Evolutionary conservation across 2,113 vertebrate genomes (phyloP), one percentile per base, ranked within the genome.

Genomic region (Pygoscelis antarcticus): DNA sequence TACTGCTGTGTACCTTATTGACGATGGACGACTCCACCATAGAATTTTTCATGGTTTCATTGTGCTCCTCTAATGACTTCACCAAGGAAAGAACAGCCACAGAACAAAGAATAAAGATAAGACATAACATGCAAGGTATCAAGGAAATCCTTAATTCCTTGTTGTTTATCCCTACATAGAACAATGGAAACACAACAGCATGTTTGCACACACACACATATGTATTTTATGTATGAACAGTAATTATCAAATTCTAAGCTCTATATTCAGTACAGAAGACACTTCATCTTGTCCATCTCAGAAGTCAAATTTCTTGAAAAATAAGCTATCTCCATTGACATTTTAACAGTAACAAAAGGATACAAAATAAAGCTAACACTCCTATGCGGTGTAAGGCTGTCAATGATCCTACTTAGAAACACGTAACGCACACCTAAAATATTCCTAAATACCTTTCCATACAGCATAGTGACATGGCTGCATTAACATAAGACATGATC

Each of bases 21-120:
- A 97, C 42, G 98, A 98, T 96, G 54, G 98, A 97, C 85, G 99
- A 98, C 94, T 99, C 99, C 98, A 97, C 95, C 97, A 98, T 97
- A 97, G 99, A 98, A 98, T 95, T 98, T 99, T 98, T 99, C 98
- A 98, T 96, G 97, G 91, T 97, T 98, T 99, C 99, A 98, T 70
- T 98, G 98, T 97, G 98, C 95, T 99, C 99, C 97, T 99, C 98
- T 98, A 99, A 96, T 92, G 97, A 99, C 99, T 99, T 98, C 98
- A 98, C 97, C 96, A 98, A 98, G 93, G 91, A 98, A 98, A 94
- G 84, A 97, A 97, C 96, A 97, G 97, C 69, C 98, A 98, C 82
- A 98, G 83, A 93, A 98, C 80, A 98, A 95, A 98, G 96, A 96
- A 96, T 91, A 97, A 98, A 98, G 93, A 84, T 94, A 93, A 98